Evolutionary conservation across 2,888 invertebrate species (phyloP).

Genomic region (Thymelicus lineola): DNA sequence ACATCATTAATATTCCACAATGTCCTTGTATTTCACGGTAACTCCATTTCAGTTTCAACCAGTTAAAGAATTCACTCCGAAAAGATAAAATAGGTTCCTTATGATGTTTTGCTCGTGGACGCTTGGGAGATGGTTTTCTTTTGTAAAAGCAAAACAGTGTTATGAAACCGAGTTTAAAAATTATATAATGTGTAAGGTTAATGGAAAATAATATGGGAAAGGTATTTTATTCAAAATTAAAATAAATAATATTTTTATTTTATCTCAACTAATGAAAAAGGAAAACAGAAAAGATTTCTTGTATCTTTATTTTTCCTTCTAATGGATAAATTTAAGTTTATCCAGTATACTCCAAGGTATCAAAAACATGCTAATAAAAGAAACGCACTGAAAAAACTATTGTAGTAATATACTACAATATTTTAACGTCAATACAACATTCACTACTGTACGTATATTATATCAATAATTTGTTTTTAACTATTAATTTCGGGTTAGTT

Average conservation of each 20-base stretch:
- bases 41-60: constrained; percentile 9
- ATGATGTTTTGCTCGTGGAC: background rate
- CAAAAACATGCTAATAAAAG: too few species aligned
- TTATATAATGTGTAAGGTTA: constrained; percentile 1
- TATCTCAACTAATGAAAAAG: too few species aligned
- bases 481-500: too few species aligned
- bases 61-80: constrained; percentile 18
- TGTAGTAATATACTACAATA: too few species aligned
- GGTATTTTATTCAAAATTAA: background rate
- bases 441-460: too few species aligned
- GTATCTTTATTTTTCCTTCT: too few species aligned
- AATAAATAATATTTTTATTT: background rate
- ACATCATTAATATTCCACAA: constrained; percentile 21
- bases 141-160: constrained; percentile 3
- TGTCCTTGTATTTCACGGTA: constrained; percentile 4
- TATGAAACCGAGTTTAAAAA: constrained; percentile 6
- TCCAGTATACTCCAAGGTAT: too few species aligned
- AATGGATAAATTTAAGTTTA: too few species aligned
- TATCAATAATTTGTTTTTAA: too few species aligned
- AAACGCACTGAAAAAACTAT: too few species aligned
- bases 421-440: too few species aligned
- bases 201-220: background rate
- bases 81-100: constrained; percentile 10
- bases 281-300: too few species aligned
- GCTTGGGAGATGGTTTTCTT: constrained; percentile 6